Percentiles rank a stretch among this genome's conserved stretches.
Conservation (phyloP, 2,113 vertebrate species). For the Apteryx mantelli region DNA sequence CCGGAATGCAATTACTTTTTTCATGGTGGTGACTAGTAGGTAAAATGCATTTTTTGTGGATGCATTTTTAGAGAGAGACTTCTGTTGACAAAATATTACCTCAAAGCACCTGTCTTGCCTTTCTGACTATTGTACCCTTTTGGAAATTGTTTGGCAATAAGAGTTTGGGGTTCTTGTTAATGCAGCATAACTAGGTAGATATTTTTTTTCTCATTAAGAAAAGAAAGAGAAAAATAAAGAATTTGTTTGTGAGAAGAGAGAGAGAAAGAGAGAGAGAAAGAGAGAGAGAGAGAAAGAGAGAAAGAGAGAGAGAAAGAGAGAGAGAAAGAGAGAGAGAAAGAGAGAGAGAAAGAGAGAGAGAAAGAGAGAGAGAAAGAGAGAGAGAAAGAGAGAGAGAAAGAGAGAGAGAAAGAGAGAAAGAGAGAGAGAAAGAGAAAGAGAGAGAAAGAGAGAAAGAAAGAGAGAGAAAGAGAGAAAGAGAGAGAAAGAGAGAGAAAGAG, state of each 20-base stretch:
- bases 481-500: too few relatives aligned
- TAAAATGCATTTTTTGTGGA: background rate
- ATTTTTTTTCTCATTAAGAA: background rate
- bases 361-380: too few relatives aligned
- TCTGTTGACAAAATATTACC: background rate
- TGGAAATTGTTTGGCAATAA: background rate
- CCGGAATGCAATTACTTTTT: background rate
- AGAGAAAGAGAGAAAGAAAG: too few relatives aligned
- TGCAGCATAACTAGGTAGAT: background rate
- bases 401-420: too few relatives aligned
- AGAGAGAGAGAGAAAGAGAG: too few relatives aligned
- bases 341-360: too few relatives aligned
- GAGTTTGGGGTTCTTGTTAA: background rate
- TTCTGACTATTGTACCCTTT: background rate
- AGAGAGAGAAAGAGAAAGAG: too few relatives aligned
- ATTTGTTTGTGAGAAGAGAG: background rate
- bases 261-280: too few relatives aligned
- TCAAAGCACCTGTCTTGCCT: background rate
- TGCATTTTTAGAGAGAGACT: background rate
- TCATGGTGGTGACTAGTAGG: background rate
- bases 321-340: too few relatives aligned
- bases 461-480: too few relatives aligned
- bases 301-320: too few relatives aligned
- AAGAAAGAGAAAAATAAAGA: background rate
- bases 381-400: too few relatives aligned